phyloP scores from a whole-genome alignment of 2,113 vertebrate species.

The Arizona elegans region DNA sequence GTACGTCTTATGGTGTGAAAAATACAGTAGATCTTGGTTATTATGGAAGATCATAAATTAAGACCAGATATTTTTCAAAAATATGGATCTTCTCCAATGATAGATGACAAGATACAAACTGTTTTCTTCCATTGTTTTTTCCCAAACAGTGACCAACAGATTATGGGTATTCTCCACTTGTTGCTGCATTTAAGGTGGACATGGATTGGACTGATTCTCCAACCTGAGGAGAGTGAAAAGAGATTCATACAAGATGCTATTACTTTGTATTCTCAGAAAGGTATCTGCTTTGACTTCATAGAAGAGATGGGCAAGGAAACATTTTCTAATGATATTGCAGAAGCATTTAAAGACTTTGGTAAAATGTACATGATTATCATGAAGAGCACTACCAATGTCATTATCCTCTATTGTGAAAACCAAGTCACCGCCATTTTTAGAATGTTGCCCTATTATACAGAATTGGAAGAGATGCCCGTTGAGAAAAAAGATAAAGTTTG shows the following conservation, averaged over 20 bases:
- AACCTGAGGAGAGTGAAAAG: background rate
- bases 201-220: background rate
- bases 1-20: no score
- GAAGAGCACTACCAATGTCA: background rate
- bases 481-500: background rate
- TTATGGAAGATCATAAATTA: no score
- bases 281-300: background rate
- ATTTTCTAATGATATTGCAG: background rate
- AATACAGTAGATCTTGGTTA: no score
- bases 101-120: background rate
- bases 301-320: background rate
- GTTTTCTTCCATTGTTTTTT: background rate
- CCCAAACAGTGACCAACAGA: background rate
- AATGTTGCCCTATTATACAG: background rate
- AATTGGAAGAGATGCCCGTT: no score
- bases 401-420: background rate
- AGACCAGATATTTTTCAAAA: no score
- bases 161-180: background rate
- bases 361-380: background rate
- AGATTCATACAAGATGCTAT: background rate
- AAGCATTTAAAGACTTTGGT: rapidly evolving
- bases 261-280: background rate
- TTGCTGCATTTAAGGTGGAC: background rate
- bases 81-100: background rate
- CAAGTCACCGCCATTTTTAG: background rate